Conservation (phyloP, 2,888 invertebrate species). For the Macaria liturata region DNA sequence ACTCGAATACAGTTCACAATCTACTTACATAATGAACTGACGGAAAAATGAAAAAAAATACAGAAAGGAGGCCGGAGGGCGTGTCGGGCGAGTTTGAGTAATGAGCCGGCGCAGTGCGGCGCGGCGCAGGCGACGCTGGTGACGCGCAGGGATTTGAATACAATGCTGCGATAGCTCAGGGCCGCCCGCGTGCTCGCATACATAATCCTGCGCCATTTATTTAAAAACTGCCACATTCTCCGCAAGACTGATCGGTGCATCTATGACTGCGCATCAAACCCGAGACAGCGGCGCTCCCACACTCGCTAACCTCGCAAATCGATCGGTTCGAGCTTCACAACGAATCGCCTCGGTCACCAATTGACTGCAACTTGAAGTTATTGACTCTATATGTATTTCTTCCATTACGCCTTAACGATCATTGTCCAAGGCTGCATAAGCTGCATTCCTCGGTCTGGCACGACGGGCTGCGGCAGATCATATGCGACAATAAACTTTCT, state of each 20-base stretch:
- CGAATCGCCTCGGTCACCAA: slow-evolving; percentile 39
- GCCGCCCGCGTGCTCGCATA: slow-evolving; percentile 72
- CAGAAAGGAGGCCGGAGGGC: slow-evolving; percentile 46
- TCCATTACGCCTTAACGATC: slow-evolving; percentile 58
- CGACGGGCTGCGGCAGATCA: slow-evolving; percentile 44
- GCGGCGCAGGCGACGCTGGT: slow-evolving; percentile 44
- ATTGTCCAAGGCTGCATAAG: slow-evolving; percentile 52
- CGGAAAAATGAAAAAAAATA: slow-evolving; percentile 32
- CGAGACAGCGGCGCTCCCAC: slow-evolving; percentile 18
- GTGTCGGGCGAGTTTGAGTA: slow-evolving; percentile 58
- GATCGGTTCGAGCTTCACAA: slow-evolving; percentile 31
- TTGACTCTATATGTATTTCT: slow-evolving; percentile 51
- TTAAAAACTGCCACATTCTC: slow-evolving; percentile 70
- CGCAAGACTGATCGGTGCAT: slow-evolving; percentile 48
- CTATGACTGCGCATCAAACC: slow-evolving; percentile 53
- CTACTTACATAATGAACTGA: slow-evolving; percentile 24
- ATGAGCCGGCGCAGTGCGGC: slow-evolving; percentile 47
- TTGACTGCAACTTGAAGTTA: slow-evolving; percentile 54
- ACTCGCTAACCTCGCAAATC: slow-evolving; percentile 30
- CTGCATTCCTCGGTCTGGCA: slow-evolving; percentile 36
- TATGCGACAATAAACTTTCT: slow-evolving; percentile 57
- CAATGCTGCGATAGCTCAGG: slow-evolving; percentile 78
- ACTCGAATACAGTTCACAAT: slow-evolving; percentile 14
- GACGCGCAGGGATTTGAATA: slow-evolving; percentile 77
- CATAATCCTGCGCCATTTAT: slow-evolving; percentile 68